Percentiles rank a stretch among this genome's conserved stretches.
phyloP scores from a whole-genome alignment of 2,888 invertebrate species.

The Leuctra nigra region DNA sequence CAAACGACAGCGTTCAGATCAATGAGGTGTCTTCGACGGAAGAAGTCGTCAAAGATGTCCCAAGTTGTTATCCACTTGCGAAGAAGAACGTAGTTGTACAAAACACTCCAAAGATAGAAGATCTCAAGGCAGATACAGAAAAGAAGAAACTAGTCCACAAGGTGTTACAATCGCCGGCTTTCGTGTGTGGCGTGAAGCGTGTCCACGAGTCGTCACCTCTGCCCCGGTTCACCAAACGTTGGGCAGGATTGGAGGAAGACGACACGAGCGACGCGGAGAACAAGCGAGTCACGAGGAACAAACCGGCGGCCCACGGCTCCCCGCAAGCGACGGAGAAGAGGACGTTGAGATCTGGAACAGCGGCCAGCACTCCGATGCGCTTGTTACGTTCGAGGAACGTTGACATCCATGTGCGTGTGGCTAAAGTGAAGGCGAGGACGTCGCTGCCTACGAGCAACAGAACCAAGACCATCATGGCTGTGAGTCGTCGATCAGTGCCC shows the following conservation, averaged over 20 bases:
- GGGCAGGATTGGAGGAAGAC: neutral
- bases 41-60: too few species aligned
- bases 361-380: slow-evolving; percentile 40
- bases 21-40: neutral
- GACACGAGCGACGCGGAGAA: slow-evolving; percentile 13
- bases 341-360: slow-evolving; percentile 40
- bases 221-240: neutral
- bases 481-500: neutral
- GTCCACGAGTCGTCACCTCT: too few species aligned
- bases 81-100: too few species aligned
- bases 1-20: neutral
- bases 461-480: neutral
- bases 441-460: neutral
- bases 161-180: too few species aligned
- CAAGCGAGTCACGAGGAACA: slow-evolving; percentile 23
- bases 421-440: neutral
- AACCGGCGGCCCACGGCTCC: neutral
- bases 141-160: too few species aligned
- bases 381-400: slow-evolving; percentile 41
- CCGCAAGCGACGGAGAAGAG: slow-evolving; percentile 33
- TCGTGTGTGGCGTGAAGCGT: too few species aligned
- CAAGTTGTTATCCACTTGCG: too few species aligned
- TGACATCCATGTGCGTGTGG: slow-evolving; percentile 29
- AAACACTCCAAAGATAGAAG: too few species aligned
- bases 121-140: too few species aligned